A percentile compares a stretch with the other conserved stretches of the same genome.
Evolutionary conservation across 2,797 vertebrate species (phyloP).

Genomic region (Cyclura pinguis): DNA sequence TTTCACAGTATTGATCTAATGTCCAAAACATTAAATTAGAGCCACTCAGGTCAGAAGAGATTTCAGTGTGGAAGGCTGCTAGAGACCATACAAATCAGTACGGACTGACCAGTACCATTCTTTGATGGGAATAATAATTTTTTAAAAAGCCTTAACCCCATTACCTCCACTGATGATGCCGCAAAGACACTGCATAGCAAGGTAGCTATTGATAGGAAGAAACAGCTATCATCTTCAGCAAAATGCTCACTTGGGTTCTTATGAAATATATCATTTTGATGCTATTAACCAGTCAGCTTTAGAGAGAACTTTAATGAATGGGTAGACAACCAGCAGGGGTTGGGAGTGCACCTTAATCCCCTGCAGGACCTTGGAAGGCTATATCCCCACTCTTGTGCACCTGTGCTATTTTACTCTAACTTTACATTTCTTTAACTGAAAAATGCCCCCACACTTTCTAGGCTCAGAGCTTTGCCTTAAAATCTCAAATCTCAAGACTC

Average conservation of each 20-base stretch:
- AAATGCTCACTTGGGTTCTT: neutral
- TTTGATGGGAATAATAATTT: neutral
- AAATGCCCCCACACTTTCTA: no score
- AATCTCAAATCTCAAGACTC: no score
- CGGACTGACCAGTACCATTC: neutral
- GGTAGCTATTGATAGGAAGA: neutral
- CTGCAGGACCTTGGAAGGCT: no score
- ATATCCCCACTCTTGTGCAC: no score
- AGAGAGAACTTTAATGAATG: neutral
- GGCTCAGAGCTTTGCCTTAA: no score
- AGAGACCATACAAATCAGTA: neutral
- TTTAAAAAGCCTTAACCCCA: neutral
- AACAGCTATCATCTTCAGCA: neutral
- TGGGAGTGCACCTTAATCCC: no score
- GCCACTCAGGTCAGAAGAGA: neutral
- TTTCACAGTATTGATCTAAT: slow-evolving; percentile 32
- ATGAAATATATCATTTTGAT: neutral
- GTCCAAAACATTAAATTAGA: slow-evolving; percentile 20
- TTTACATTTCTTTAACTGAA: no score
- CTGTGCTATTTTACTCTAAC: no score
- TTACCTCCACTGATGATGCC: neutral
- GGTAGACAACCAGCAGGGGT: no score
- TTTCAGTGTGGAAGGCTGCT: neutral
- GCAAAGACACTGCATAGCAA: neutral
- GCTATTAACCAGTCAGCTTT: neutral